Evolutionary conservation across 2,113 vertebrate genomes (phyloP).

Genomic region (Butorides virescens): DNA sequence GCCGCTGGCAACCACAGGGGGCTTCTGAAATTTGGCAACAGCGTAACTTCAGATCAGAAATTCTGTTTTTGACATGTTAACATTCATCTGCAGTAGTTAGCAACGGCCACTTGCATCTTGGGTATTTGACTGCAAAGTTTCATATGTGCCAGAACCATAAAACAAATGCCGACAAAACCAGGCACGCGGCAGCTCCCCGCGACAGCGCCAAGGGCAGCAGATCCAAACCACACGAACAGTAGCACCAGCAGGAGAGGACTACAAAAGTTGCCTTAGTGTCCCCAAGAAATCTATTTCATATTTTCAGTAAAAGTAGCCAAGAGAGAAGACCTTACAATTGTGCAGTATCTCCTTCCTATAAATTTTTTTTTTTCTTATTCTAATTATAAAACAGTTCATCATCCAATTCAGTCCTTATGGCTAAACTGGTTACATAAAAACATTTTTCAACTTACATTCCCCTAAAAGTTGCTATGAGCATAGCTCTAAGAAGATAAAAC

Average conservation of each 20-base stretch:
- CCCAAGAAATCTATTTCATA: background rate
- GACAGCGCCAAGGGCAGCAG: background rate
- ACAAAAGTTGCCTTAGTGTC: background rate
- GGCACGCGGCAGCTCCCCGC: background rate
- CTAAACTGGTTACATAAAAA: background rate
- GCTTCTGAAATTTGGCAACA: background rate
- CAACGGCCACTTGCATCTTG: background rate
- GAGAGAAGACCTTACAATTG: background rate
- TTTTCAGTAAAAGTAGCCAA: background rate
- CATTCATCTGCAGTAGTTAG: background rate
- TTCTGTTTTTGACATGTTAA: background rate
- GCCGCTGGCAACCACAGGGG: background rate
- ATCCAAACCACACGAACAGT: background rate
- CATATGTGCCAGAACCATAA: background rate
- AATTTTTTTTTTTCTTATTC: background rate
- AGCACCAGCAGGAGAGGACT: background rate
- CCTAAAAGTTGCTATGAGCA: background rate
- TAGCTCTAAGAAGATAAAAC: background rate
- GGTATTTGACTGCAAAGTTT: background rate
- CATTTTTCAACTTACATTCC: background rate
- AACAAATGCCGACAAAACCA: background rate
- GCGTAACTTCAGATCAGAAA: background rate
- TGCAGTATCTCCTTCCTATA: background rate
- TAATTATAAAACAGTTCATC: background rate
- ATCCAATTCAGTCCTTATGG: background rate